Base-by-base conservation (phyloP, 2,888 invertebrate genomes). In the Drosophila nigricruria region DNA sequence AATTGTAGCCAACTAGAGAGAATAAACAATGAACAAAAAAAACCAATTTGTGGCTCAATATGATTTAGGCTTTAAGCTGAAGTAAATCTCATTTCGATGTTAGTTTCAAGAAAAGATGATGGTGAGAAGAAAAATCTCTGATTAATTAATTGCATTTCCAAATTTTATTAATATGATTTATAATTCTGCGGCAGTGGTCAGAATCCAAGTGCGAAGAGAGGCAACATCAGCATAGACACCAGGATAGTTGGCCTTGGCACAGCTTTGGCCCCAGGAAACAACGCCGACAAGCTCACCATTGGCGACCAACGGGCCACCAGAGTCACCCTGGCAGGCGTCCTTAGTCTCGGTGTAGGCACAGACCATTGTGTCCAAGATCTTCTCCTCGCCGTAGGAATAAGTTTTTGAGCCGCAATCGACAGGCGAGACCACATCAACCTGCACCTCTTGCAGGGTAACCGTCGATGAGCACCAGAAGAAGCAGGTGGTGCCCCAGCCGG, bases 311-410 rank as follows among this genome's bases (percentile, higher is more conserved):
- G 93, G 93, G n/a, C 93, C 93, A 71, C 93, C 93, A 3, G 92
- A 92, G 65, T 93, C 93, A 67, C 93, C 92, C 74, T 92, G 92
- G 74, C 92, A 93, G 57, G 92, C 89, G 73, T 92, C 92, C 78
- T 91, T 91, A 2, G 82, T 67, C 32, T 78, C 81, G 47, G 72
- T 79, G 38, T 71, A 62, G 32, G 91, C 93, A 57, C 93, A 93
- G 18, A 92, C 72, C 93, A 93, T 93, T 20, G 91, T 89, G 0
- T 82, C 71, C 30, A 14, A 18, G 20, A 92, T 84, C 56, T 68
- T 5, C 0, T 14, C 53, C 4, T 2, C 1, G 12, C 80, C 91
- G 27, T 92, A 92, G 5, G 63, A 9, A 32, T 64, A 91, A 0
- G 10, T 0, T 0, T 16, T 9, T 0, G 70, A 65, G 3, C 9